Evolutionary conservation across 1,140 invertebrate species (phyloP).

Genomic region (Cydia amplana): DNA sequence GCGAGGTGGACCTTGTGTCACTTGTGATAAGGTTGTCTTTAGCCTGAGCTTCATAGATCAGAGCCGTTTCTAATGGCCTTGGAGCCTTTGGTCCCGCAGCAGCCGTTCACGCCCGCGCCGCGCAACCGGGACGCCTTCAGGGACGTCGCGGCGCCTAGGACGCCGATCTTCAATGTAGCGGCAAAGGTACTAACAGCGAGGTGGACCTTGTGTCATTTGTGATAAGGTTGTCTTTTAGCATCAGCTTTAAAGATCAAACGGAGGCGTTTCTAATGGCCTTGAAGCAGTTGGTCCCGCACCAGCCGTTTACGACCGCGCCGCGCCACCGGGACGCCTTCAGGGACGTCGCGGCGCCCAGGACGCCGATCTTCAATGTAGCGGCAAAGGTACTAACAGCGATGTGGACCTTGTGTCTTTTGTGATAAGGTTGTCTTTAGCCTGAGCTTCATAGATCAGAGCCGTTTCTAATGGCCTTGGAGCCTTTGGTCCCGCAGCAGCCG

Average conservation of each 20-base stretch:
- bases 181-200: conserved; percentile 49
- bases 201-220: too few relatives aligned
- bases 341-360: conserved; percentile 82
- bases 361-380: conserved; percentile 86
- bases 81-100: conserved; percentile 90
- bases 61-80: conserved; percentile 91
- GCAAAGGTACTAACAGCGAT: conserved; percentile 47
- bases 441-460: conserved; percentile 67
- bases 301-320: conserved; percentile 89
- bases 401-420: too few relatives aligned
- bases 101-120: conserved; percentile 89
- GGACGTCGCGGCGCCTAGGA: conserved; percentile 82
- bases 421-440: conserved; percentile 36
- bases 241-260: conserved; percentile 66
- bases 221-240: conserved; percentile 17
- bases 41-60: too few relatives aligned
- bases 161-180: conserved; percentile 86
- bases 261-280: conserved; percentile 88
- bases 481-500: conserved; percentile 91
- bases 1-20: too few relatives aligned
- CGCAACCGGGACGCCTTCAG: conserved; percentile 84
- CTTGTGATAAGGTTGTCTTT: too few relatives aligned
- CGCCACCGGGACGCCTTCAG: conserved; percentile 84
- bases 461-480: conserved; percentile 92
- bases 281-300: conserved; percentile 91